These are phyloP conservation scores for Heliconius congener DNA, from an alignment of 1,140 invertebrate species.

Conservation along the genomic window DNA sequence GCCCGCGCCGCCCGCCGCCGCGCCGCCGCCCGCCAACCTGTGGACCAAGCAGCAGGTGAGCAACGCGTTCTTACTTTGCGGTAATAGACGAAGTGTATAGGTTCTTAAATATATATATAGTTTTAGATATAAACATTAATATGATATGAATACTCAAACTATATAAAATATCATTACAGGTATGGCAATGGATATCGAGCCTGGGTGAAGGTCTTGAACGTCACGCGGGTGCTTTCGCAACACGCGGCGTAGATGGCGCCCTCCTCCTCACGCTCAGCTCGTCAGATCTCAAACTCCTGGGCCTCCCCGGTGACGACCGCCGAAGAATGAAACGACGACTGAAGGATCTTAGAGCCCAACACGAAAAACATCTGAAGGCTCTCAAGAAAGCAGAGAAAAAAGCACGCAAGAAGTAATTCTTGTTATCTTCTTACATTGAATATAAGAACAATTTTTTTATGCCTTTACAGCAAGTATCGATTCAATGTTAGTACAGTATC, in stretches of 20 bases:
- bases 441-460: neutral
- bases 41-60: slow-evolving; percentile 93
- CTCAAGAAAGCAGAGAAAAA: slow-evolving; percentile 90
- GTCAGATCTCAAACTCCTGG: slow-evolving; percentile 92
- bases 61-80: no score
- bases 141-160: neutral
- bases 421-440: slow-evolving; percentile 7
- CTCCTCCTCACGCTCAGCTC: slow-evolving; percentile 92
- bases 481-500: neutral
- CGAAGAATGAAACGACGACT: slow-evolving; percentile 92
- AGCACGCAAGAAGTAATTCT: slow-evolving; percentile 83
- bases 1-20: slow-evolving; percentile 75
- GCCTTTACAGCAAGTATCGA: neutral
- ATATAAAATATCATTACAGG: slow-evolving; percentile 77
- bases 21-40: slow-evolving; percentile 86
- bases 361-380: slow-evolving; percentile 92
- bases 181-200: slow-evolving; percentile 93
- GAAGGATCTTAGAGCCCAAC: slow-evolving; percentile 90
- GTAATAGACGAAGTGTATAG: no score
- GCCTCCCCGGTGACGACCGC: slow-evolving; percentile 92
- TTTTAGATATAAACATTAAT: no score
- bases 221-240: slow-evolving; percentile 91
- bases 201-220: slow-evolving; percentile 90
- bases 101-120: neutral
- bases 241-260: slow-evolving; percentile 91